Base-by-base conservation (phyloP, 2,113 vertebrate genomes). In the Cathartes aura region DNA sequence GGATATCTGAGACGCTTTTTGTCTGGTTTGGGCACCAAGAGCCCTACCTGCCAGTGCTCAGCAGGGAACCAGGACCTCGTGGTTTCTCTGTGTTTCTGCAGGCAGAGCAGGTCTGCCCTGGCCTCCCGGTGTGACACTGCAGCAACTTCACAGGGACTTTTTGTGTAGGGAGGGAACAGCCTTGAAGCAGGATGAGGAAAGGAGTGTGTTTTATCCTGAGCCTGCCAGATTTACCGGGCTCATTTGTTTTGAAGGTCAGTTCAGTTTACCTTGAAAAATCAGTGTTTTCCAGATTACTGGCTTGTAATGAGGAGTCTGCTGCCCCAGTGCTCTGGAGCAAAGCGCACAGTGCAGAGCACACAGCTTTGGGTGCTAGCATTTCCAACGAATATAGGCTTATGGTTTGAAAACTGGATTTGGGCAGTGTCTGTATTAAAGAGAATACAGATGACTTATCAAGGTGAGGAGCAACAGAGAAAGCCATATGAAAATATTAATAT, bases 311-410 rank as follows among this genome's bases (percentile, higher is more conserved):
- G 84, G 34, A 3, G 29, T 81, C 32, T 55, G 32, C 68, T 96
- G 87, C 43, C 48, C 58, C 11, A 12, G n/a, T 8, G 58, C 82
- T 64, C 42, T 12, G 5, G 64, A 73, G 75, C 52, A 38, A 24
- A 50, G 81, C 19, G 8, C 52, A 9, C 0, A 0, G 7, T 12
- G 40, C 63, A 66, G 58, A 71, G 56, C 58, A 76, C 75, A 19
- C 9, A 24, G 12, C 52, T 91, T 6, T 22, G 27, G 32, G 75
- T 2, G 1, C 27, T 43, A 36, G 21, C 45, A 8, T 29, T 66
- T 43, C 58, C 55, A n/a, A 2, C 3, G 45, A 42, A 26, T 0
- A 0, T 45, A 47, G 30, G 42, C 1, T 12, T 23, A 4, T 1
- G 6, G 27, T 38, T 79, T 86, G 50, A 76, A 72, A 79, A 21